These are phyloP conservation scores for Intellagama lesueurii DNA, from an alignment of 2,797 vertebrate species.

Conservation along the genomic window DNA sequence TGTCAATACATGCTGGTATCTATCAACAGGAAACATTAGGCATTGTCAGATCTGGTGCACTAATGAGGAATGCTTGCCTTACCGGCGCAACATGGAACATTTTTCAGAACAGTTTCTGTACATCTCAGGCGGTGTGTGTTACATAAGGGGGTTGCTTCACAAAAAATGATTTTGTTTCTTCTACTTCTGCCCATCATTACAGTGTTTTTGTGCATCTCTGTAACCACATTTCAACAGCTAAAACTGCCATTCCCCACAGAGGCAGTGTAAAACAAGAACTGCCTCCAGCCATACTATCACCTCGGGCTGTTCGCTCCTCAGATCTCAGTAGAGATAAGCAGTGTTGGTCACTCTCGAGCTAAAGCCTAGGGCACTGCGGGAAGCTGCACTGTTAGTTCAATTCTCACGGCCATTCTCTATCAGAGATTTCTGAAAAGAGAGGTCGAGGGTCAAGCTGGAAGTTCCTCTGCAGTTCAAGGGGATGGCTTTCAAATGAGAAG, in stretches of 20 bases:
- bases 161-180: conserved; percentile 53
- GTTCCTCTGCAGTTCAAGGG: conserved; percentile 23
- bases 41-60: conserved; percentile 41
- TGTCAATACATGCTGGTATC: conserved; percentile 74
- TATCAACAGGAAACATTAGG: conserved; percentile 83
- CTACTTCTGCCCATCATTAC: conserved; percentile 28
- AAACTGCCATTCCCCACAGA: not conserved
- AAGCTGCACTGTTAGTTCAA: conserved; percentile 34
- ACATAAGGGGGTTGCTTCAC: conserved; percentile 47
- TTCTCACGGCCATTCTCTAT: conserved; percentile 22
- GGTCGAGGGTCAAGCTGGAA: conserved; percentile 22
- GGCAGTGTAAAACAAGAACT: conserved; percentile 19
- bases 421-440: conserved; percentile 16
- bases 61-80: conserved; percentile 54
- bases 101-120: conserved; percentile 40
- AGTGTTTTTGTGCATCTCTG: conserved; percentile 35
- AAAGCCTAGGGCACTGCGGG: conserved; percentile 24
- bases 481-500: conserved; percentile 16
- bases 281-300: conserved; percentile 5
- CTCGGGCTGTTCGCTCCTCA: conserved; percentile 16
- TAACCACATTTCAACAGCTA: conserved; percentile 10
- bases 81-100: conserved; percentile 56
- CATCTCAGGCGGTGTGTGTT: not conserved
- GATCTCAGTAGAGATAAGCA: not conserved
- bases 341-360: not conserved